Conservation (phyloP, 1,140 invertebrate genomes). For the Venturia canescens region DNA sequence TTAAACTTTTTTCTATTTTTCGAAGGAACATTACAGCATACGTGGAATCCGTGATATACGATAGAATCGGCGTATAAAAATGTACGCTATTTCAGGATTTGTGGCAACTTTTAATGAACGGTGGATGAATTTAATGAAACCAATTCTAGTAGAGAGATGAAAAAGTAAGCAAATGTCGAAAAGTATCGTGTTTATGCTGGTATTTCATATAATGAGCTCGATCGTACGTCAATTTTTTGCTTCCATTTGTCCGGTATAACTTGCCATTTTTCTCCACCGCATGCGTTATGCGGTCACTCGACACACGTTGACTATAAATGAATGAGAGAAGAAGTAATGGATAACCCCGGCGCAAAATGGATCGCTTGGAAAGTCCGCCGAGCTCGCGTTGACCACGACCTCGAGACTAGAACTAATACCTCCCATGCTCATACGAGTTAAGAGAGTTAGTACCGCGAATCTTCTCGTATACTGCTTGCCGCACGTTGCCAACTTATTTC, state of each 20-base stretch:
- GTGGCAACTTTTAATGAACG: no score
- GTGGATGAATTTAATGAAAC: no score
- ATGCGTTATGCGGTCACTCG: neutral
- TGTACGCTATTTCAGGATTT: no score
- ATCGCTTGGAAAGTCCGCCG: neutral
- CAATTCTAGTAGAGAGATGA: no score
- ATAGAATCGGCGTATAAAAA: no score
- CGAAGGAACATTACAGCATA: no score
- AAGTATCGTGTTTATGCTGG: neutral
- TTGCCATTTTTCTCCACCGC: neutral
- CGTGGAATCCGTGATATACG: no score
- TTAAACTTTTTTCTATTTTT: no score
- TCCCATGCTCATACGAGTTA: neutral
- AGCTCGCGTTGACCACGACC: neutral
- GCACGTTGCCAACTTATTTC: neutral
- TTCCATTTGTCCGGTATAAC: conserved; percentile 5
- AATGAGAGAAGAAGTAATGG: neutral
- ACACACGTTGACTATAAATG: neutral
- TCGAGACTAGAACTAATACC: neutral
- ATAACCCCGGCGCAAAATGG: neutral
- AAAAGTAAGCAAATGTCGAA: neutral
- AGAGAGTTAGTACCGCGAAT: neutral
- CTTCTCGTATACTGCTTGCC: neutral
- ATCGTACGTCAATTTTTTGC: conserved; percentile 32
- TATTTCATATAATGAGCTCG: neutral